phyloP scores from a whole-genome alignment of 2,888 invertebrate genomes.

The Rambutsinella grinnellia region DNA sequence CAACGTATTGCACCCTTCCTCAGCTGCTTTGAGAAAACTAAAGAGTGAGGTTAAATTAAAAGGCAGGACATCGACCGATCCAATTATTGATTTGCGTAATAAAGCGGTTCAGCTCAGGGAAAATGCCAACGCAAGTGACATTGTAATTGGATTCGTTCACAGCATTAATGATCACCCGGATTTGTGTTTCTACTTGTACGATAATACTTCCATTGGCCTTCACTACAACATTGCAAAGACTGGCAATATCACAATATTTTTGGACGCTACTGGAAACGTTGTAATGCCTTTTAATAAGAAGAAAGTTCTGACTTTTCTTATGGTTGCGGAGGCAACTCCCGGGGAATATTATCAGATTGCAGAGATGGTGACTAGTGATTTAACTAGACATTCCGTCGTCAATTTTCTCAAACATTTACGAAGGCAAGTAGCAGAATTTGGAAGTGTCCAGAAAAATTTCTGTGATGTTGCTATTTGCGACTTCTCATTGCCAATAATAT shows the following conservation, averaged over 20 bases:
- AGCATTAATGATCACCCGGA: neutral
- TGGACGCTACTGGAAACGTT: neutral
- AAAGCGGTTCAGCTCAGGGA: neutral
- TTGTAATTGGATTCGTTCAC: neutral
- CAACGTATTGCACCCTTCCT: neutral
- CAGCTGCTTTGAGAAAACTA: neutral
- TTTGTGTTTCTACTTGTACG: neutral
- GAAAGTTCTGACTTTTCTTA: neutral
- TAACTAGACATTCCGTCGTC: neutral
- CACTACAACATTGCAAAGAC: neutral
- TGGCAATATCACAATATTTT: neutral
- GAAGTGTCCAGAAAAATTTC: neutral
- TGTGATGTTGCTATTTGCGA: neutral
- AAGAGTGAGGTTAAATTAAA: neutral
- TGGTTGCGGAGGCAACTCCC: neutral
- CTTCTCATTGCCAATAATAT: neutral
- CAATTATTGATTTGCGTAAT: neutral
- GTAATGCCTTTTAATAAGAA: neutral
- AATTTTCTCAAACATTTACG: neutral
- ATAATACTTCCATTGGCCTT: neutral
- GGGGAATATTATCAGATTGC: neutral
- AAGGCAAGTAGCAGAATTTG: neutral
- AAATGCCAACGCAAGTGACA: neutral
- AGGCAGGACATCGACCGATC: neutral
- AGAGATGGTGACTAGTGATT: neutral